phyloP scores from a whole-genome alignment of 2,797 vertebrate genomes.

The Onychomys arenicola region DNA sequence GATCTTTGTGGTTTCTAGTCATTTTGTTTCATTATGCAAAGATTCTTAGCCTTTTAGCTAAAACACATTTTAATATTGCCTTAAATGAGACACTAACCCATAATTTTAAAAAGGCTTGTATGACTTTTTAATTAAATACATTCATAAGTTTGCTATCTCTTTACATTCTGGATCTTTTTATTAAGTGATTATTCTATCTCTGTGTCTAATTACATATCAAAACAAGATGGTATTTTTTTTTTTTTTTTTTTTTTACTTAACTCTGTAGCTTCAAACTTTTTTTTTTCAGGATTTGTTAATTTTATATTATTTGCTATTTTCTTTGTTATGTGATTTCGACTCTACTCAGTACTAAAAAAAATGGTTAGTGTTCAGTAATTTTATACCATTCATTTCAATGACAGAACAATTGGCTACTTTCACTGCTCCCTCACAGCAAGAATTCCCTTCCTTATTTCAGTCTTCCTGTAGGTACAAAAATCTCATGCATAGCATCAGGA shows the following conservation, averaged over 20 bases:
- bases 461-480: background rate
- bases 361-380: background rate
- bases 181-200: conserved; percentile 1
- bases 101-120: conserved; percentile 53
- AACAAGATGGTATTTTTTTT: background rate
- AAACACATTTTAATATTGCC: conserved; percentile 73
- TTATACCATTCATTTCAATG: background rate
- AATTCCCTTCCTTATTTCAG: background rate
- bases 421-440: background rate
- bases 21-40: conserved; percentile 71
- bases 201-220: conserved; percentile 50
- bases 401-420: background rate
- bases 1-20: conserved; percentile 61
- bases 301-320: background rate
- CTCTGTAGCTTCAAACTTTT: background rate
- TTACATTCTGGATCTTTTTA: conserved; percentile 53
- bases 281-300: background rate
- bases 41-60: conserved; percentile 61
- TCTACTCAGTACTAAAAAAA: background rate
- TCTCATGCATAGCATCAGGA: background rate
- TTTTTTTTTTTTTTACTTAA: background rate
- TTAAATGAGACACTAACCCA: conserved; percentile 67
- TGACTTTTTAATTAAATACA: conserved; percentile 64
- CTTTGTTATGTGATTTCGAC: background rate
- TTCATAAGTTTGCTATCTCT: conserved; percentile 40